phyloP scores from a whole-genome alignment of 2,888 invertebrate genomes.

The Drosophila anceps region DNA sequence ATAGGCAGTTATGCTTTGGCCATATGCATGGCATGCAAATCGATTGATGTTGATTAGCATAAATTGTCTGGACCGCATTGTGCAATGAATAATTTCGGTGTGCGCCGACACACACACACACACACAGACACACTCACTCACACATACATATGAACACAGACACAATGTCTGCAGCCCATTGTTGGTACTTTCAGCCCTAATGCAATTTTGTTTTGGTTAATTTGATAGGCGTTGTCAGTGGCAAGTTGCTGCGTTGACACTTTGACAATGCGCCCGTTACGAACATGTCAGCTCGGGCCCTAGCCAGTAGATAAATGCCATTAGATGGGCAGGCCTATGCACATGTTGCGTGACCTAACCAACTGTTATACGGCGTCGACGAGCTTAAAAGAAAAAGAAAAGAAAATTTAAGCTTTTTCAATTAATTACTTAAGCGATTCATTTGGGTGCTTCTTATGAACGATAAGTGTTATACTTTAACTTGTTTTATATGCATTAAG shows the following conservation, averaged over 20 bases:
- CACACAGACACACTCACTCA: constrained; percentile 6
- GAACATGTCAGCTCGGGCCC: constrained; percentile 37
- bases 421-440: neutral
- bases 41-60: constrained; percentile 84
- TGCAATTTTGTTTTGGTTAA: constrained; percentile 80
- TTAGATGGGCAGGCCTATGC: neutral
- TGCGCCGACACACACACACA: constrained; percentile 52
- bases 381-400: neutral
- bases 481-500: neutral
- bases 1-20: constrained; percentile 53
- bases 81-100: constrained; percentile 78
- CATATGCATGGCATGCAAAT: constrained; percentile 70
- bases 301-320: constrained; percentile 9
- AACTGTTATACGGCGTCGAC: constrained; percentile 10
- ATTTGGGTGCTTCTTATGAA: neutral
- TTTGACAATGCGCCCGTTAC: constrained; percentile 48
- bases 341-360: neutral
- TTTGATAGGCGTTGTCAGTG: constrained; percentile 80
- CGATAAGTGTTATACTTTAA: neutral
- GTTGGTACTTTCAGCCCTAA: constrained; percentile 62
- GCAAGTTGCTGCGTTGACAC: constrained; percentile 59
- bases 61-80: constrained; percentile 83
- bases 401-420: neutral
- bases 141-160: neutral
- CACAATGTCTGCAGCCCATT: constrained; percentile 16